Percentiles rank a stretch among this genome's conserved stretches.
Conservation (phyloP, 92 coral and sea anemone species). For the Zoanthus sociatus region DNA sequence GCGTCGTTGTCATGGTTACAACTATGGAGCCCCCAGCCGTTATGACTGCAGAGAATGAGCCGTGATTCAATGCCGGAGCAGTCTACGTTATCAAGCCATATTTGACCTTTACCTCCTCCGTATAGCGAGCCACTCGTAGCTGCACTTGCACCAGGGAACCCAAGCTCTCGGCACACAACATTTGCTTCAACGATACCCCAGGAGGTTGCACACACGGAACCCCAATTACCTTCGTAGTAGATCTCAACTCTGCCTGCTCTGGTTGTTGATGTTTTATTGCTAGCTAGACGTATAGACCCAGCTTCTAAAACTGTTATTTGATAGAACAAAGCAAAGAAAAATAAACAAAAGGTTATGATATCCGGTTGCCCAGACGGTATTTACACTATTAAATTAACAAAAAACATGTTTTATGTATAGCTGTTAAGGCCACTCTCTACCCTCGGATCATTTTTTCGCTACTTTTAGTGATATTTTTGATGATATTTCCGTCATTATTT, state of each 20-base stretch:
- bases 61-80: neutral
- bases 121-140: neutral
- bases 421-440: no score
- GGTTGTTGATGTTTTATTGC: neutral
- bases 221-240: conserved; percentile 14
- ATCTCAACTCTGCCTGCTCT: conserved; percentile 28
- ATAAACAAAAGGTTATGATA: no score
- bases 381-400: no score
- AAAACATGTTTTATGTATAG: no score
- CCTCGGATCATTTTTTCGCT: no score
- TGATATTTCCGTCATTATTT: no score
- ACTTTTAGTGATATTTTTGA: no score
- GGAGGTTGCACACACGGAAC: conserved; percentile 1
- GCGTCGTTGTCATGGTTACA: conserved; percentile 8
- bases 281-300: conserved; percentile 5
- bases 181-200: conserved; percentile 18
- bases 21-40: conserved; percentile 1
- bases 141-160: conserved; percentile 35
- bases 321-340: neutral
- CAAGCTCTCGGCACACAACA: conserved; percentile 30
- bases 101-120: neutral
- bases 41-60: neutral
- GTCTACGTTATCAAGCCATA: conserved; percentile 23
- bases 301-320: neutral
- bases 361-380: no score